Base-by-base conservation (phyloP, 2,888 invertebrate genomes). In the Oscheius sp. region DNA sequence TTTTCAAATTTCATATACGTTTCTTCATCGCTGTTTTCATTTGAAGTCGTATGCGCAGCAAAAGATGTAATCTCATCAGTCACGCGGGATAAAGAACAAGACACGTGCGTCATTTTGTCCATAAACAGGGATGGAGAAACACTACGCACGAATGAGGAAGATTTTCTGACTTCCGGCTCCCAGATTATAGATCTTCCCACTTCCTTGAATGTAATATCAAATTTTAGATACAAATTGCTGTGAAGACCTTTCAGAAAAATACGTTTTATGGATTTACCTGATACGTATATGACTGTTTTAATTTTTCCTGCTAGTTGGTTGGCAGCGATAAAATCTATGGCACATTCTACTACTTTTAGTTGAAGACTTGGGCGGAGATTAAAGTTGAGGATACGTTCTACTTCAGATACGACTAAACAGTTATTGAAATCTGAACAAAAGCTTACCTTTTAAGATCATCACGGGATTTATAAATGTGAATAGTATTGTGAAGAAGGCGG, bases 381-480 rank as follows among this genome's bases (percentile, higher is more conserved):
- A 24, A 47, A 17, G 17, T 54, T 47, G 17, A 59, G 24, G 28
- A 59, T 59, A 4, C 59, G 59, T 26, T 59, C 59, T 14, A 44
- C 26, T 59, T 59, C 59, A 41, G 59, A 59, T 14, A 59, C 59
- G 20, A 59, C 59, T 59, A 26, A 59, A 54, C 26, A 24, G 6
- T 49, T 9, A 49, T 24, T 17, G 12, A 28, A 2, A 61, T 14
- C 5, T 45, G 14, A 2, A 30, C 12, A 28, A 9, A 28, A 17
- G 12, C 12, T 24, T 44, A 74, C 74, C 72, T 68, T 76, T 78
- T 38, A 76, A 62, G 28, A 78, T 70, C 78, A 78, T 78, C 41
- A 74, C 74, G 47, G 78, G 78, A 61, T 78, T 78, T 68, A 78
- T 78, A 70, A 78, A 78, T n/a, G 71, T 74, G 71, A 78, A 78